Conservation (phyloP, 53 echinoderm and acorn worm species). For the Patiria pectinifera region DNA sequence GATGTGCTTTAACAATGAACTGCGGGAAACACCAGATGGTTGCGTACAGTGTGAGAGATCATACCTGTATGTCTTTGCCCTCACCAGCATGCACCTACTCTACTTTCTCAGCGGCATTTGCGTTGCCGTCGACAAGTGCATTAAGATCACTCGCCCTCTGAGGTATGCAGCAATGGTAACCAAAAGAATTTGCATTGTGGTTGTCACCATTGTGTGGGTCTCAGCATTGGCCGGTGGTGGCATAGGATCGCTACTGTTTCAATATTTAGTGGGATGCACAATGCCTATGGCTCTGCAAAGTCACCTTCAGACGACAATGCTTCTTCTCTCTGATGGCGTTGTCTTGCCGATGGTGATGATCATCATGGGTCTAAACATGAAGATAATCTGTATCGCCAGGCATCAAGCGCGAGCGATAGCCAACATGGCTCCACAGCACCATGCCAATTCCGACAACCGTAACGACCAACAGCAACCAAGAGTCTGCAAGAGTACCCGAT, state of each 20-base stretch:
- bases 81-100: neutral
- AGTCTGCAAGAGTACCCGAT: neutral
- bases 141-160: slow-evolving; percentile 19
- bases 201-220: neutral
- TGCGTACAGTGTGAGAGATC: neutral
- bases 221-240: neutral
- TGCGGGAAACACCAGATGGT: neutral
- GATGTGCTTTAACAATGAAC: neutral
- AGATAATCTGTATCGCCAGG: slow-evolving; percentile 22
- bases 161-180: slow-evolving; percentile 2
- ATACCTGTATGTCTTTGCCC: neutral
- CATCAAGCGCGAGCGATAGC: slow-evolving; percentile 7
- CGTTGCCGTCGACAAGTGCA: slow-evolving; percentile 21
- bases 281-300: neutral
- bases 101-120: slow-evolving; percentile 7
- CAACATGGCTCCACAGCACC: neutral
- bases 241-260: neutral
- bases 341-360: neutral
- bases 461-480: neutral
- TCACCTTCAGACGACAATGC: neutral
- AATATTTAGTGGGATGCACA: neutral
- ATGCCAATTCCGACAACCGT: neutral
- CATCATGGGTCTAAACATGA: slow-evolving; percentile 1
- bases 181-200: neutral
- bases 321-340: neutral